These are phyloP conservation scores for Herpetotheres cachinnans DNA, from an alignment of 2,113 vertebrate species.

Conservation along the genomic window DNA sequence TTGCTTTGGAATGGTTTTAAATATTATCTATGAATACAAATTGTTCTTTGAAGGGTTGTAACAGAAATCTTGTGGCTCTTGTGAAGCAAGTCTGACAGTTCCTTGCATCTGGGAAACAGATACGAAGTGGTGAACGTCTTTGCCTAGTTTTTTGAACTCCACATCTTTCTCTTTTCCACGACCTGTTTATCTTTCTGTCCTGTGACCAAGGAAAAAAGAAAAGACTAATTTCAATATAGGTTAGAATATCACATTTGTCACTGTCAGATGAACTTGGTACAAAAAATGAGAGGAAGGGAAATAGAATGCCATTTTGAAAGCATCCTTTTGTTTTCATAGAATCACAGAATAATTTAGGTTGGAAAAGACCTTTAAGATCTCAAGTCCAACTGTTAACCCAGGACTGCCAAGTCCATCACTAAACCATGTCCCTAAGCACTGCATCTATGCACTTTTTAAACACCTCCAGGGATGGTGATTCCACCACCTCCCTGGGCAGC, in stretches of 20 bases:
- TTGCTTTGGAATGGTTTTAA: background rate
- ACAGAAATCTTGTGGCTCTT: background rate
- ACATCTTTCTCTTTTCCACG: background rate
- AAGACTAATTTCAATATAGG: background rate
- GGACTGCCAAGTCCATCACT: no score
- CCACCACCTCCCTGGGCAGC: no score
- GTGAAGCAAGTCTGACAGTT: background rate
- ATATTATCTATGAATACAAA: background rate
- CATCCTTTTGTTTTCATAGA: background rate
- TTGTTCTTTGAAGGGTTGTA: background rate
- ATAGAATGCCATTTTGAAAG: background rate
- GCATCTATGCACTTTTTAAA: no score
- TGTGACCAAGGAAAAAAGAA: background rate
- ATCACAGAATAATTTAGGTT: no score
- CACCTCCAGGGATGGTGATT: no score
- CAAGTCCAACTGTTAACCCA: no score
- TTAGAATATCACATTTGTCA: background rate
- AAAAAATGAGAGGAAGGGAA: background rate
- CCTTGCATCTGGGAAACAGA: background rate
- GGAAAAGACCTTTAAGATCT: no score
- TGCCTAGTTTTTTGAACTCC: background rate
- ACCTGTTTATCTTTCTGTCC: background rate
- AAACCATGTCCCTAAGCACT: no score
- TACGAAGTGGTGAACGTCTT: background rate
- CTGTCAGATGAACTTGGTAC: background rate